A percentile compares a stretch with the other conserved stretches of the same genome.
These are phyloP conservation scores for Psittacula derbiana DNA, from an alignment of 2,797 vertebrate genomes.

Conservation along the genomic window DNA sequence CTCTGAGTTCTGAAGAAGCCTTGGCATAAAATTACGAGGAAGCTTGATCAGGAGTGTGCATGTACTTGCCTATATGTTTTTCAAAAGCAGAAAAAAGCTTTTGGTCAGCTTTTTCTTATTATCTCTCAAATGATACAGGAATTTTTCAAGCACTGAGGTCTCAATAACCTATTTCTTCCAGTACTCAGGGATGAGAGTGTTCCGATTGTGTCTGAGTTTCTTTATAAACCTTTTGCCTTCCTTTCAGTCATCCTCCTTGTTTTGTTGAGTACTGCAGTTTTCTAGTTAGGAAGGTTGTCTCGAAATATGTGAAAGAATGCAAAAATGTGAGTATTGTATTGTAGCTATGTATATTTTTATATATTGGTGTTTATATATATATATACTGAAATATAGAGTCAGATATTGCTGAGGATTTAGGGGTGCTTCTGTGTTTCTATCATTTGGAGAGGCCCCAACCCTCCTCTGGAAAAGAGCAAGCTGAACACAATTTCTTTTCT, in stretches of 20 bases:
- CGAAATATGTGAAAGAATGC: not conserved
- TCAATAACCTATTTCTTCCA: not conserved
- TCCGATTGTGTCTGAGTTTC: not conserved
- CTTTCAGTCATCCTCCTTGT: not conserved
- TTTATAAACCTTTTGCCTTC: not conserved
- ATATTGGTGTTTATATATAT: not conserved
- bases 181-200: not conserved
- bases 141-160: not conserved
- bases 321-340: not conserved
- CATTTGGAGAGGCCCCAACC: not conserved
- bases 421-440: not conserved
- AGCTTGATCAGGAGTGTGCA: not conserved
- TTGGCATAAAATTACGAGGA: not conserved
- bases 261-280: not conserved
- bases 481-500: not conserved
- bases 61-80: not conserved
- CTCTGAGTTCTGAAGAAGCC: not conserved
- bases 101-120: constrained; percentile 7
- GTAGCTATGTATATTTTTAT: not conserved
- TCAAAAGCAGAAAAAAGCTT: not conserved
- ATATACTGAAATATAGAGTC: not conserved
- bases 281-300: not conserved
- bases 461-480: not conserved
- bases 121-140: not conserved
- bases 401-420: not conserved